Conservation (phyloP, 2,113 vertebrate species). For the Tichodroma muraria region DNA sequence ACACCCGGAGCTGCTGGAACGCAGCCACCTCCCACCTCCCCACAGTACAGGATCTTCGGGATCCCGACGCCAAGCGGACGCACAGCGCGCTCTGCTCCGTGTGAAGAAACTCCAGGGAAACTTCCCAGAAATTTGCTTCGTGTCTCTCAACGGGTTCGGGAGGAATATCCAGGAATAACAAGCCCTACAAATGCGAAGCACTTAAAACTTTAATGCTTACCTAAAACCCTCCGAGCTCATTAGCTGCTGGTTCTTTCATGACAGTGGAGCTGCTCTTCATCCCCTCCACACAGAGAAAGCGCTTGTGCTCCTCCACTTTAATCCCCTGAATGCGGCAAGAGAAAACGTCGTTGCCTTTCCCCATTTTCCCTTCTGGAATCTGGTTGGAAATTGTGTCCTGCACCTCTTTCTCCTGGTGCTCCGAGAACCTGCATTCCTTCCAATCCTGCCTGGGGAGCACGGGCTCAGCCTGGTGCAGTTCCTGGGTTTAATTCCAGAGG, state of each 20-base stretch:
- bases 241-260: neutral
- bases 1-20: neutral
- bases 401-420: neutral
- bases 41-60: neutral
- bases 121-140: slow-evolving; percentile 25
- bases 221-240: neutral
- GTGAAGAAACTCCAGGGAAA: neutral
- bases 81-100: neutral
- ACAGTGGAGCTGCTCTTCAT: neutral
- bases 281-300: neutral
- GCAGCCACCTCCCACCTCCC: neutral
- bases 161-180: slow-evolving; percentile 51
- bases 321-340: neutral
- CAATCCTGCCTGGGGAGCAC: neutral
- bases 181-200: neutral
- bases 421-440: accelerated
- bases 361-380: neutral
- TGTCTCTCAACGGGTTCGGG: slow-evolving; percentile 16
- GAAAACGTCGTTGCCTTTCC: neutral
- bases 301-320: neutral
- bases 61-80: neutral
- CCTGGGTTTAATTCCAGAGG: neutral
- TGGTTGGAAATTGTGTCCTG: neutral
- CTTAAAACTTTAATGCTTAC: slow-evolving; percentile 21
- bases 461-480: neutral